Base-by-base conservation (phyloP, 2,113 vertebrate genomes). In the Siniperca chuatsi region DNA sequence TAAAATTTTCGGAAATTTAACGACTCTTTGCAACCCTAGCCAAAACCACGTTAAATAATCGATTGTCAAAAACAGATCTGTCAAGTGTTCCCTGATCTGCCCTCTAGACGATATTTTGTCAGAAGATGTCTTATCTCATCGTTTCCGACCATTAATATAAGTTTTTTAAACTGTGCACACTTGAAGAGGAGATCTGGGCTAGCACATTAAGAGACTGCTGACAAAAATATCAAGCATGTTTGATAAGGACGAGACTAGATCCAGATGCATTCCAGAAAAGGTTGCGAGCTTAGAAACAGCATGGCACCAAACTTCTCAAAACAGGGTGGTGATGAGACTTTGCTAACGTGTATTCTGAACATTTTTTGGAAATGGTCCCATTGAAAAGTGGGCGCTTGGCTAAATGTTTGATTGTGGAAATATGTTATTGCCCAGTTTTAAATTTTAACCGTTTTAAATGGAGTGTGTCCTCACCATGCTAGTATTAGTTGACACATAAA, bases 401-500 rank as follows among this genome's bases (percentile, higher is more conserved):
- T 84, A 13, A 72, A 79, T 55, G 42, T 65, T 4, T 6, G 23
- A 61, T 46, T 52, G 23, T 76, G 35, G 57, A 77, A 75, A 74
- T 76, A 40, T 68, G 12, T 16, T 58, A 61, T 68, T 73, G 25
- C 35, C 68, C 42, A 48, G 57, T 69, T 54, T 72, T 71, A 64
- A 20, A 68, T 73, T 15, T 55, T 8, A 66, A 40, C 11, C 4
- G 11, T 61, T 62, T 62, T 18, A 69, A 73, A 84, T 42, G 69
- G 25, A 75, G 58, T 48, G n/a, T 25, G 60, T 70, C 42, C 10
- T 69, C 33, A 64, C 57, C 12, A 20, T 54, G 29, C 4, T 23
- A 29, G 20, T 89, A 80, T 74, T n/a, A 70, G 65, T 20, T 57
- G 21, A 65, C 52, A 69, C 70, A 75, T 61, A 66, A 89, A 66